Evolutionary conservation across 2,113 vertebrate species (phyloP), one percentile per base, ranked within the genome.

Genomic region (Scalopus aquaticus): DNA sequence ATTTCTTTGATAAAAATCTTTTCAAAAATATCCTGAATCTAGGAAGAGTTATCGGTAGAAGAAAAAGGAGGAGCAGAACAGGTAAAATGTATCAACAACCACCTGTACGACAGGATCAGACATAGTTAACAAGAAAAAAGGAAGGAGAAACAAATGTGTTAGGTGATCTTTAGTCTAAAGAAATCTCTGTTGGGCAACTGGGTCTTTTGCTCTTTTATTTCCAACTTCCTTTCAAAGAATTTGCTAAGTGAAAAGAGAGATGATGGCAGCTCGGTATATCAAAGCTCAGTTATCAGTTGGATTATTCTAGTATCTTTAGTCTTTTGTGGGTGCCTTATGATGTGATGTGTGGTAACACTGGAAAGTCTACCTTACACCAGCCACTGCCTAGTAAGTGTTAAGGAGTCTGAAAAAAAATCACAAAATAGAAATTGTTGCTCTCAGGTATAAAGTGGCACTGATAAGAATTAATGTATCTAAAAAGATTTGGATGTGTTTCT

Each of bases 141-240:
- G 95, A 97, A 96, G 97, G 94, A 98, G 97, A 97, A 96, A 98
- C 97, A 96, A 98, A 97, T 32, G 96, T 6, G 97, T 98, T 98
- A 98, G 97, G 95, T 98, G 98, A 99, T 99, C 98, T 98, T 98
- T 96, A 97, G 90, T 56, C 95, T 83, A 97, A 97, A 97, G 96
- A 97, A 96, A 95, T 98, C 97, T 97, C 98, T 95, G 95, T 97
- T 97, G 97, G 97, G 98, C 97, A 97, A 97, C 93, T 94, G 96
- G 96, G 97, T 98, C 98, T 98, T 97, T 97, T 97, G 97, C 97
- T 98, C 93, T 98, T 98, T 97, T 97, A 96, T 98, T 98, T 97
- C 97, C 92, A 98, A 96, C 95, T 97, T 97, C 93, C 95, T 98
- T 98, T 98, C 97, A 98, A 97, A 94, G 94, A 65, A 96, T 97